Base-by-base conservation (phyloP, 2,113 vertebrate genomes). In the Lucifuga dentata region DNA sequence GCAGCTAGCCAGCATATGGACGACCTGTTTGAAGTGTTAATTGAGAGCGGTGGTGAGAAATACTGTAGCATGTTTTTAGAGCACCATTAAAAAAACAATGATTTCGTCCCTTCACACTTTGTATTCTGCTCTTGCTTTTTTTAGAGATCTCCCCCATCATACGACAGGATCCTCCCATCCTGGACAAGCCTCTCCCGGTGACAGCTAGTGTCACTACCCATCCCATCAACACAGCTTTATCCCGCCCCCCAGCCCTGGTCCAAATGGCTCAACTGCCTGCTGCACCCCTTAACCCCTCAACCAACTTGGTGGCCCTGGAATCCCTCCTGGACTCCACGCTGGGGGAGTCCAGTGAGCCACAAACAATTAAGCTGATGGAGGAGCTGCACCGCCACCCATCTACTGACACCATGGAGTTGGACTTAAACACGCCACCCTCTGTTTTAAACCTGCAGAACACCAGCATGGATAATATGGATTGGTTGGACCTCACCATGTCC, bases 1-100 rank as follows among this genome's bases (percentile, higher is more conserved):
- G 93, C 90, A 1, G 94, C 95, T 19, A 98, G 97, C 78, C 98
- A 99, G 89, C 96, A 99, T 86, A 99, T 99, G 98, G 98, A 99
- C 7, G 98, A 99, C 83, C 93, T 99, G 71, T 99, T 99, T 71
- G 98, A 98, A 53, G 97, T 99, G 79, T 93, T 99, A 73, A 98
- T 99, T 60, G 96, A 98, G 83, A 99, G 96, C 0, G 98, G 98
- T 89, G 98, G 98, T 98, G 58, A 87, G 88, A 69, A 60, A 64
- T 44, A 23, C 15, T 4, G 16, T 49, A 8, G 33, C 12, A 10
- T 39, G 26, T 26, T 6, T 41, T 33, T 40, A 4, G 2, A 2
- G 3, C 8, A 15, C 3, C 12, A n/a, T 12, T 19, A 45, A n/a
- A 21, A 10, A 8, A 11, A 38, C 12, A 6, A 21, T 29, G 29